Evolutionary conservation across 2,888 invertebrate species (phyloP), one percentile per base, ranked within the genome.

Genomic region (Anarsia innoxiella): DNA sequence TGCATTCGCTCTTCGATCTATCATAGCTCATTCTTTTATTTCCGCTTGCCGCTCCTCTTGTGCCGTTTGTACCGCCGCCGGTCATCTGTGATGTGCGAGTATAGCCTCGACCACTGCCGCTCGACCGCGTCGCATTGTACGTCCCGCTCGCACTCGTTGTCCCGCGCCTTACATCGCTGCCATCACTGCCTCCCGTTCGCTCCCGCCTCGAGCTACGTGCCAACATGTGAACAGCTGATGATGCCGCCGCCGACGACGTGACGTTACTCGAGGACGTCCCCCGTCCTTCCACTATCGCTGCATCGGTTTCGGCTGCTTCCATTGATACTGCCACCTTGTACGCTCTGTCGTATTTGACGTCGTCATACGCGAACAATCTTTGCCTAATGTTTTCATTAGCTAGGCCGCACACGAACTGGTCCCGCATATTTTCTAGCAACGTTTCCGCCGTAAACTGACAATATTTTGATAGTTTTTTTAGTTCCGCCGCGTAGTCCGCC

Each of bases 261-360:
- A 16, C 31, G 19, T 19, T 12, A 26, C 26, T n/a, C 6, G 1
- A 8, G 6, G 14, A 2, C 14, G 10, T n/a, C 3, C 23, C 3
- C 14, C 15, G 30, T 8, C 28, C 37, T 10, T 37, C 28, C 10
- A 40, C 32, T 9, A 25, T 11, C n/a, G 40, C 44, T 4, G 41
- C 41, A 12, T 41, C 36, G 23, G 12, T 35, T 19, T 44, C 44
- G 11, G 39, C 44, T 10, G 44, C 39, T 16, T 44, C 44, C 16
- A 44, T 25, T 3, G 23, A 37, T 1, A 39, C 37, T 5, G 41
- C 41, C 6, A 41, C 2, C 12, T 15, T 31, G 23, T 30, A 41
- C 1, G 44, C 44, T 9, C 33, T 35, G 1, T 9, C 10, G 14
- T 30, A 44, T 19, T 23, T 33, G 4, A 41, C 11, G 2, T 35